Base-by-base conservation (phyloP, 1,140 invertebrate species). In the Sycophila sp. region DNA sequence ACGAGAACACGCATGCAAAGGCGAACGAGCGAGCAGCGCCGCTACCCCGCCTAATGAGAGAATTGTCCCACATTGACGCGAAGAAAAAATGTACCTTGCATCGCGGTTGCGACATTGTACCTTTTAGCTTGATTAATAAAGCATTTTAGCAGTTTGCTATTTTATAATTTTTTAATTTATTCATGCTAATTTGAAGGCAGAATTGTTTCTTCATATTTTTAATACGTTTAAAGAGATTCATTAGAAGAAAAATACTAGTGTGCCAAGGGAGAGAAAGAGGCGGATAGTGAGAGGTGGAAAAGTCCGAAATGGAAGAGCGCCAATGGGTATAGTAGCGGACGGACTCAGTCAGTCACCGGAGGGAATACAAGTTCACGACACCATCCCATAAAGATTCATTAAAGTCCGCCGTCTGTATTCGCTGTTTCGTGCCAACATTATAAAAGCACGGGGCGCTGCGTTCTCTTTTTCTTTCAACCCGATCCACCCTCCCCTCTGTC, bases 321-420 rank as follows among this genome's bases (percentile, higher is more conserved):
- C 80, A 84, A 78, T 81, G 81, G 30, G 64, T 62, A 58, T 26
- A 73, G 75, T 70, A 76, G 72, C 75, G 75, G 79, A 75, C 59
- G 28, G 53, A 26, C 53, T 83, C 64, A 83, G 81, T 86, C 83
- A 83, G 82, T 85, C 81, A 83, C 80, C 80, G 78, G 75, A 82
- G 82, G 83, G 82, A 85, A 84, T 82, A 84, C 83, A 86, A 86
- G 83, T 86, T 86, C 83, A 85, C 83, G 81, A 84, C 83, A 86
- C 80, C 81, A 82, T 83, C 80, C 83, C 83, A 85, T 86, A 85
- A 85, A 85, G 84, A 85, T 85, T 86, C 85, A 85, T 86, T 86
- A 86, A 84, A 80, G 73, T 81, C 78, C 74, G 78, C 74, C 82
- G 80, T 83, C 81, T 83, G 80, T 84, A 83, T 81, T 79, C 74